Base-by-base conservation (phyloP, 2,888 invertebrate genomes). In the Tholera decimalis region DNA sequence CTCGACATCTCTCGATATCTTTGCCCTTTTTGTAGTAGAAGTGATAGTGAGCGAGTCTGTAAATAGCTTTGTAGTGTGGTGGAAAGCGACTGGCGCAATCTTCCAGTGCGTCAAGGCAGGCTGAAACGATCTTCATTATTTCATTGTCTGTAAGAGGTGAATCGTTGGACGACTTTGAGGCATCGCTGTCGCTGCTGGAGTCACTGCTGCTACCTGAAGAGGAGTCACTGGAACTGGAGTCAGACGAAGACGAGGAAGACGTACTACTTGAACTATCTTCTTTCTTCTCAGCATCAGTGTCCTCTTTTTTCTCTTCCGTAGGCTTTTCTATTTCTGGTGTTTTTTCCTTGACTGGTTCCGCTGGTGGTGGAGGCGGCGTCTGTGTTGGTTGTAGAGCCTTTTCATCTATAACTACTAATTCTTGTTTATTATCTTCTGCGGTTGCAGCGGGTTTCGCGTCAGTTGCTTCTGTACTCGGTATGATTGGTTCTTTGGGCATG, bases 1-100 rank as follows among this genome's bases (percentile, higher is more conserved):
- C 97, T 79, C 97, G 96, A 83, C 97, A 97, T 86, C 97, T 97
- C 60, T 96, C 96, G 28, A 97, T 95, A 85, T 98, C 96, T 85
- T 97, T 97, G 47, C 97, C 96, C 61, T 96, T 96, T 85, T 97
- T 97, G 54, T 97, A 97, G 82, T 97, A 97, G 87, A 97, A 97
- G 90, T 97, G 98, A 84, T 98, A 97, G 89, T 98, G 97, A 1
- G 98, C 97, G 55, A 99, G 93, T 77, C 99, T 96, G 90, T 98
- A 99, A 57, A 98, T 96, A 0, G 99, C 98, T 93, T 99, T 99
- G 90, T 99, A 99, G 91, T 99, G 98, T 82, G 98, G 98, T 0
- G 98, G 97, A 88, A 99, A 98, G 50, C 99, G 96, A 51, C 97
- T 96, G 8, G 98, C 96, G 85, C 99, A 99, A 84, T 98, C 97